Base-by-base conservation (phyloP, 2,888 invertebrate species). In the Diachrysia chrysitis region DNA sequence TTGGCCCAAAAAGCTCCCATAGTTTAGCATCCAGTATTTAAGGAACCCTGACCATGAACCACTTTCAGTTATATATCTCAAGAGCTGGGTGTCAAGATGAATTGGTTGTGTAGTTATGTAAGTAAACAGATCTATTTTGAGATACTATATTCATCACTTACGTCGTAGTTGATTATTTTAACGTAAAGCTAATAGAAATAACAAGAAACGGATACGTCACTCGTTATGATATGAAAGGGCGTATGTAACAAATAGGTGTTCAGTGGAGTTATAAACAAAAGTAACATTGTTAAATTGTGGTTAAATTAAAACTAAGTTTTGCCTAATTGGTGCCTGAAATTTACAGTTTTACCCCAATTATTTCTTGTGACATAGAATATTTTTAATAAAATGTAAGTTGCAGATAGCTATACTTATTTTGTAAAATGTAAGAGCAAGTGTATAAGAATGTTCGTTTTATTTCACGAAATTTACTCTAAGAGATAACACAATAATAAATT, bases 121-220 rank as follows among this genome's bases (percentile, higher is more conserved):
- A 61, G 68, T 74, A 79, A 77, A 81, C 78, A 78, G 67, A 60
- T 82, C 79, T 85, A 84, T 86, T 85, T 84, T 74, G 61, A 73
- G 76, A 63, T 63, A 42, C 46, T 66, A 72, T 83, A 80, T 78
- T 80, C 78, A 82, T 83, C 70, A 76, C 25, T 79, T 42, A 42
- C 42, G 78, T 73, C 76, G 78, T 69, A 63, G 58, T 48, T 23
- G 46, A 70, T 58, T 63, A 53, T 70, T 65, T 46, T 53, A 66
- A 55, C 25, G 64, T 53, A 60, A 61, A 62, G 46, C 29, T 57
- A 48, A 66, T 63, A 55, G 16, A 56, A 62, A 56, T 12, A 46
- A 58, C n/a, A 54, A 12, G 21, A 21, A 21, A 12, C 12, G 9
- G 48, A 51, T 21, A 51, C 21, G 4, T 21, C 48, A 51, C 19